Base-by-base conservation (phyloP, 2,113 vertebrate genomes). In the Callionymus lyra region DNA sequence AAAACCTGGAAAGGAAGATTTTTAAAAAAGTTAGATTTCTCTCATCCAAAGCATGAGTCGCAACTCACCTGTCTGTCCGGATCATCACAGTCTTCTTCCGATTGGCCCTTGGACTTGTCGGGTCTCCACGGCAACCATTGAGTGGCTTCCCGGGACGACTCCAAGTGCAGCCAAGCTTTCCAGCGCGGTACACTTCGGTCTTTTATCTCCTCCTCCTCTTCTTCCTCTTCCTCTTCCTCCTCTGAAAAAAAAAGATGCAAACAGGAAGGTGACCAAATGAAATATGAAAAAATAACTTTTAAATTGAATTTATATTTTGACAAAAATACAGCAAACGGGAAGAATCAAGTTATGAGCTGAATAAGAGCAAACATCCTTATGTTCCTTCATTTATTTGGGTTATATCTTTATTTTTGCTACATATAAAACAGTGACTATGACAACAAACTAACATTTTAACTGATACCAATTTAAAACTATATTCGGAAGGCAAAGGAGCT, bases 91-190 rank as follows among this genome's bases (percentile, higher is more conserved):
- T 97, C 93, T 19, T 97, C 93, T 45, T 91, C 91, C 0, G 85
- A 75, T 47, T 94, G 89, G 53, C 88, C 86, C 71, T 89, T 94
- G 31, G 72, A 50, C 70, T 89, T 90, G 55, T 97, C 93, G 1
- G 94, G 91, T 49, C 90, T 90, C 95, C 94, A 99, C 2, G 95
- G 94, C 64, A 89, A 71, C 90, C 92, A 98, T 9, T 97, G 86
- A 55, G 74, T 84, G 33, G 73, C 83, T 74, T 93, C 93, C 15
- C 93, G 90, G 34, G 85, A 84, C 2, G 78, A 59, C 76, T 98
- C 95, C 17, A 90, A 65, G 15, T 88, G 70, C 34, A 94, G 69
- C 93, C 95, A 99, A 61, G 93, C 84, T 27, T 42, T 85, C 81
- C 83, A 87, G 65, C 79, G 82, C 17, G 92, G 90, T 51, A 82